Percentiles rank a stretch among this genome's conserved stretches.
These are phyloP conservation scores for Saguinus midas DNA, from an alignment of 2,113 vertebrate genomes.

Conservation along the genomic window DNA sequence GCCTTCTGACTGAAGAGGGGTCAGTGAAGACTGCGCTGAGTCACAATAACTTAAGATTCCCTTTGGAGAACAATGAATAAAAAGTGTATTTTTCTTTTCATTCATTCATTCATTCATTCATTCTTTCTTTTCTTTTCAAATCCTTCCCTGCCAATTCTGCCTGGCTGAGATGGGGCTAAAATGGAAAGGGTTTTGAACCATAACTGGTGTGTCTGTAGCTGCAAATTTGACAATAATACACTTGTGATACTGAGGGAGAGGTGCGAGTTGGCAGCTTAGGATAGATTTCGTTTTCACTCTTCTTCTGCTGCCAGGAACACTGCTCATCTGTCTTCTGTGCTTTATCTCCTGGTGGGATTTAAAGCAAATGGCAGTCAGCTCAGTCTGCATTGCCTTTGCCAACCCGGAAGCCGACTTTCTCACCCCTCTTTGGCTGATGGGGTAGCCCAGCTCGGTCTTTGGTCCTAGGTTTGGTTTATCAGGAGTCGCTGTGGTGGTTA, in stretches of 20 bases:
- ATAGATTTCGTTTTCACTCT: constrained; percentile 72
- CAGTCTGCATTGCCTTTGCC: not conserved
- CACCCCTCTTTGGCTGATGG: not conserved
- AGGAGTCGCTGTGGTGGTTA: not conserved
- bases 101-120: not conserved
- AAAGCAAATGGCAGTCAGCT: not conserved
- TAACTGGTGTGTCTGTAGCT: not conserved
- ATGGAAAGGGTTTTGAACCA: constrained; percentile 51
- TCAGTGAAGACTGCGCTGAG: accelerated
- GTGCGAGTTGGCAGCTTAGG: constrained; percentile 68
- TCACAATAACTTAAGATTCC: not conserved
- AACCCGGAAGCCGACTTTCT: not conserved
- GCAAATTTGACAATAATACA: constrained; percentile 57
- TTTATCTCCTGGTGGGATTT: constrained; percentile 44
- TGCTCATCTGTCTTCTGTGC: constrained; percentile 42
- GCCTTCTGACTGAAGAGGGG: too few species aligned
- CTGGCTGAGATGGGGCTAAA: constrained; percentile 1
- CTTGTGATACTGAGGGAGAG: constrained; percentile 58
- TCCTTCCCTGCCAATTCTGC: constrained; percentile 14
- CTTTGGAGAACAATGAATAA: not conserved
- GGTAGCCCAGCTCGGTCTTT: too few species aligned
- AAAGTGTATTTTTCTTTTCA: not conserved
- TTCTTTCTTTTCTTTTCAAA: not conserved
- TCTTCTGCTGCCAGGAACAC: not conserved
- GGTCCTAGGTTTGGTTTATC: not conserved